These are phyloP conservation scores for Lutjanus campechanus DNA, from an alignment of 2,797 vertebrate species.

Conservation along the genomic window DNA sequence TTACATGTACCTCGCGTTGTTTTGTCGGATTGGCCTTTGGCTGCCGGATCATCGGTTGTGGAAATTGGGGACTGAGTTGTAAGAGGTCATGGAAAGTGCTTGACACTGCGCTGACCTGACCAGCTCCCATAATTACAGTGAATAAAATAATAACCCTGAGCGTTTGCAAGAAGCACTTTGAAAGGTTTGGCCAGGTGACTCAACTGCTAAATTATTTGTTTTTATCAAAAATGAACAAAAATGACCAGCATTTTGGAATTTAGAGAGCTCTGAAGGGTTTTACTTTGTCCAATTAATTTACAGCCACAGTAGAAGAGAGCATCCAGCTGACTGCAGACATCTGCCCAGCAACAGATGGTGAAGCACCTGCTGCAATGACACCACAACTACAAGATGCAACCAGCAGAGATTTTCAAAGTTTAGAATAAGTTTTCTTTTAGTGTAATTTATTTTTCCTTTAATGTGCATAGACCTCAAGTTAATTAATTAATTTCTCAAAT, in stretches of 20 bases:
- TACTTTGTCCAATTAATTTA: neutral
- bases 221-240: constrained; percentile 18
- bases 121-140: constrained; percentile 32
- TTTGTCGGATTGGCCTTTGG: constrained; percentile 7
- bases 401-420: no score
- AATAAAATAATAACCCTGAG: constrained; percentile 32
- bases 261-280: neutral
- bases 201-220: constrained; percentile 6
- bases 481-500: no score
- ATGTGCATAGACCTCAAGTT: no score
- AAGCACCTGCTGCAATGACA: no score
- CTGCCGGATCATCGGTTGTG: constrained; percentile 1
- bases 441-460: no score
- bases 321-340: no score
- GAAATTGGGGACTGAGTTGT: neutral
- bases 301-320: no score
- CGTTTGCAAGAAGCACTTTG: neutral
- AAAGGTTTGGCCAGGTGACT: neutral
- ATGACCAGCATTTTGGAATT: neutral
- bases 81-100: constrained; percentile 18
- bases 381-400: no score
- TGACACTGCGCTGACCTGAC: constrained; percentile 5
- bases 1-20: constrained; percentile 15
- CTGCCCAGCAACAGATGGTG: no score
- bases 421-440: no score